Evolutionary conservation across 2,888 invertebrate genomes (phyloP).

Genomic region (Spodoptera picta): DNA sequence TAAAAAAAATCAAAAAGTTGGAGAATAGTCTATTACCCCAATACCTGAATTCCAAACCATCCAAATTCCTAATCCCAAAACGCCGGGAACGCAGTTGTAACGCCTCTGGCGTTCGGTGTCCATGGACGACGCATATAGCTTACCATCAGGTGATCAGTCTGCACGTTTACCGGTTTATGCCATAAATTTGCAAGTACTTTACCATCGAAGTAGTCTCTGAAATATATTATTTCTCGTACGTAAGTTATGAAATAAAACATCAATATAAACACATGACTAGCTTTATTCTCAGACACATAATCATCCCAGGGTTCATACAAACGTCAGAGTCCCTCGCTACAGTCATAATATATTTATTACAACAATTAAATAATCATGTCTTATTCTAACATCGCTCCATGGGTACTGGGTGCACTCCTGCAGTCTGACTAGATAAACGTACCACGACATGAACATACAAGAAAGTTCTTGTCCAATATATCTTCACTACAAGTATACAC

Average conservation of each 20-base stretch:
- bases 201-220: no score
- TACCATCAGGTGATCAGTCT: no score
- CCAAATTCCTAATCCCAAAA: no score
- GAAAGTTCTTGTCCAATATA: background rate
- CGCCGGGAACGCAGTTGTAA: no score
- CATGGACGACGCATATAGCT: no score
- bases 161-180: no score
- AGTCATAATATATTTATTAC: conserved; percentile 64
- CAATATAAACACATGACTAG: conserved; percentile 86
- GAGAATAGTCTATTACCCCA: no score
- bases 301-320: conserved; percentile 62
- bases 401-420: conserved; percentile 65
- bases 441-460: conserved; percentile 13
- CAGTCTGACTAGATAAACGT: conserved; percentile 30
- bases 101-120: no score
- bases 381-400: conserved; percentile 66
- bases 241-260: conserved; percentile 66
- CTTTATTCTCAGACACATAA: conserved; percentile 83
- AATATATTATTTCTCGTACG: background rate
- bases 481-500: conserved; percentile 2
- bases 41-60: no score
- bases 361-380: conserved; percentile 69
- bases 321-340: conserved; percentile 61
- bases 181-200: no score
- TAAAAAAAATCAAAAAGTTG: no score